A percentile compares a stretch with the other conserved stretches of the same genome.
Evolutionary conservation across 2,113 vertebrate species (phyloP).

Genomic region (Pandion haliaetus): DNA sequence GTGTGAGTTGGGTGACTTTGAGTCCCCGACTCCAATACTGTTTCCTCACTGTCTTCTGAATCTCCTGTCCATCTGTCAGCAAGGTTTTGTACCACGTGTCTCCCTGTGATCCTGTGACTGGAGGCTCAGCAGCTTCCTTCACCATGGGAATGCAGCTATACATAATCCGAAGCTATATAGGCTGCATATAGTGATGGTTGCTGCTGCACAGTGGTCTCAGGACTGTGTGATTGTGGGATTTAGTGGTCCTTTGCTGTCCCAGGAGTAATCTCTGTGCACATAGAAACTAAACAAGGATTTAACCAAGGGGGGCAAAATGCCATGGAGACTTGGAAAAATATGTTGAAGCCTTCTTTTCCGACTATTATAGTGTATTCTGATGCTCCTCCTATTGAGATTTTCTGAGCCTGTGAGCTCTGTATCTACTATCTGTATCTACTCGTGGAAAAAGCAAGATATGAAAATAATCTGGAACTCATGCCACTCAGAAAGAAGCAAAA

Average conservation of each 20-base stretch:
- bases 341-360: neutral
- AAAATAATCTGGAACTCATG: neutral
- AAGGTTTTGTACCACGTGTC: neutral
- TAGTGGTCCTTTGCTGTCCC: neutral
- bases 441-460: neutral
- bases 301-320: neutral
- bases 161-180: neutral
- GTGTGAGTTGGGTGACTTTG: neutral
- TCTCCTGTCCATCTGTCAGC: neutral
- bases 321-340: neutral
- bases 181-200: neutral
- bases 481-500: neutral
- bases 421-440: neutral
- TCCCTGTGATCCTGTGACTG: neutral
- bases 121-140: neutral
- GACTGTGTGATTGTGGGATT: neutral
- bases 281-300: neutral
- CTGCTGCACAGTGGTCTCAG: neutral
- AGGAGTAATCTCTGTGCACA: neutral
- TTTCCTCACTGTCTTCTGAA: neutral
- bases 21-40: neutral
- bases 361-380: neutral
- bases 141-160: neutral
- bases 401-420: neutral
- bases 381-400: neutral